These are phyloP conservation scores for Ranitomeya imitator DNA, from an alignment of 2,113 vertebrate genomes.

Conservation along the genomic window DNA sequence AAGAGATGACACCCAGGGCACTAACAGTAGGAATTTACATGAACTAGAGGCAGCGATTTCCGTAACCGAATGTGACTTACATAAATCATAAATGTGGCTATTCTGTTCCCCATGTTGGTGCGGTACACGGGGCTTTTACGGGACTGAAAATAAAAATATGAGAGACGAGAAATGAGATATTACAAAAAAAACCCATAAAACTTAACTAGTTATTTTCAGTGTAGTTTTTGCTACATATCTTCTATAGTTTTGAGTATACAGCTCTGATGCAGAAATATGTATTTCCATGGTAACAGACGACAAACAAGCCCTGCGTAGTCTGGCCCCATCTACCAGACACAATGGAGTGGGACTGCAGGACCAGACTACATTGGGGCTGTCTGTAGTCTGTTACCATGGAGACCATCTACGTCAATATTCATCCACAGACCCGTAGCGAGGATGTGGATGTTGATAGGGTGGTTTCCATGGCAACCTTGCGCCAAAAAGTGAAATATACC, in stretches of 20 bases:
- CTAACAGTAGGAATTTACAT: too few species aligned
- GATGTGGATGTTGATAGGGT: background rate
- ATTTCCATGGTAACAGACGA: background rate
- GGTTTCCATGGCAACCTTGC: background rate
- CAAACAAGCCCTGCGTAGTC: background rate
- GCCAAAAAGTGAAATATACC: background rate
- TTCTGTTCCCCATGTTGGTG: slow-evolving; percentile 90
- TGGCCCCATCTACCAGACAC: background rate
- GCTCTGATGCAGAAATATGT: background rate
- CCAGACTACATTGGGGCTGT: too few species aligned
- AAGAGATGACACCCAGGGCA: background rate
- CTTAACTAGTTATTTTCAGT: too few species aligned
- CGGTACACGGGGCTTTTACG: slow-evolving; percentile 86
- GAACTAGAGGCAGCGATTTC: background rate
- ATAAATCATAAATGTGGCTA: slow-evolving; percentile 93
- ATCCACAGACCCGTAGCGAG: too few species aligned
- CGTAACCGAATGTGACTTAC: slow-evolving; percentile 75
- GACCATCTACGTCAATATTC: background rate
- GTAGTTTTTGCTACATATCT: too few species aligned
- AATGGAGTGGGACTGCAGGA: too few species aligned
- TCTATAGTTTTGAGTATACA: background rate
- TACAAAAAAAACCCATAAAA: background rate
- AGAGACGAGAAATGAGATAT: background rate
- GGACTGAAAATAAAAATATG: slow-evolving; percentile 73
- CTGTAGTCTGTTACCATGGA: background rate